These are phyloP conservation scores for Myopa testacea DNA, from an alignment of 2,888 invertebrate species.

Conservation along the genomic window DNA sequence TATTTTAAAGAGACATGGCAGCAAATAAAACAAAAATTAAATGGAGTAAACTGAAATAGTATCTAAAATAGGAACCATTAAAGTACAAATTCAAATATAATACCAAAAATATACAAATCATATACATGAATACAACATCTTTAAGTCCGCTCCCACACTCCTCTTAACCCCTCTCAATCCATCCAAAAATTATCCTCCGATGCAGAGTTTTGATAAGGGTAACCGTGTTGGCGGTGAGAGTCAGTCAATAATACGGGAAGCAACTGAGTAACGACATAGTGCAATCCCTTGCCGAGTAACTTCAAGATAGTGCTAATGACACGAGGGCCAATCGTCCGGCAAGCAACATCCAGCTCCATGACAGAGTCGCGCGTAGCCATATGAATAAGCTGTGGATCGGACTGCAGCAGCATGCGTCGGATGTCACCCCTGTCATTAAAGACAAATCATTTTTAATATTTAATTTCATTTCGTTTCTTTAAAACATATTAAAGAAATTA, in stretches of 20 bases:
- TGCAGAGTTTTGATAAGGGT: conserved; percentile 10
- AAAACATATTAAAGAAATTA: too few relatives aligned
- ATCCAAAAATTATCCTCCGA: conserved; percentile 44
- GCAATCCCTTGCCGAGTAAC: too few relatives aligned
- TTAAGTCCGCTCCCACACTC: too few relatives aligned
- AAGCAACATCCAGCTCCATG: conserved; percentile 72
- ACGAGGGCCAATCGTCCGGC: conserved; percentile 67
- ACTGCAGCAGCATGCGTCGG: conserved; percentile 72
- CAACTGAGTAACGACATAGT: too few relatives aligned
- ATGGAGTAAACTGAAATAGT: background rate
- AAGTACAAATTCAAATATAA: background rate
- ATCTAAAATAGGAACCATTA: background rate
- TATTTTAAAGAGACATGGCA: too few relatives aligned
- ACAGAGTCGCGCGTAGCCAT: conserved; percentile 75
- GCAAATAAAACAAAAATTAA: too few relatives aligned
- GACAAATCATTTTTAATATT: too few relatives aligned
- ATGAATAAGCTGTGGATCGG: conserved; percentile 72
- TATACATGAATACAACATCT: too few relatives aligned
- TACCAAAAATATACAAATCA: background rate
- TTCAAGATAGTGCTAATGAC: conserved; percentile 43
- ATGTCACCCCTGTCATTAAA: conserved; percentile 70
- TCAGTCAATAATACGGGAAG: too few relatives aligned
- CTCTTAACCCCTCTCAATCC: background rate
- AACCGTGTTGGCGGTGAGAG: conserved; percentile 24
- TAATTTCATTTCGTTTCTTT: too few relatives aligned